Evolutionary conservation across 2,797 vertebrate genomes (phyloP).

Genomic region (Knipowitschia caucasica): DNA sequence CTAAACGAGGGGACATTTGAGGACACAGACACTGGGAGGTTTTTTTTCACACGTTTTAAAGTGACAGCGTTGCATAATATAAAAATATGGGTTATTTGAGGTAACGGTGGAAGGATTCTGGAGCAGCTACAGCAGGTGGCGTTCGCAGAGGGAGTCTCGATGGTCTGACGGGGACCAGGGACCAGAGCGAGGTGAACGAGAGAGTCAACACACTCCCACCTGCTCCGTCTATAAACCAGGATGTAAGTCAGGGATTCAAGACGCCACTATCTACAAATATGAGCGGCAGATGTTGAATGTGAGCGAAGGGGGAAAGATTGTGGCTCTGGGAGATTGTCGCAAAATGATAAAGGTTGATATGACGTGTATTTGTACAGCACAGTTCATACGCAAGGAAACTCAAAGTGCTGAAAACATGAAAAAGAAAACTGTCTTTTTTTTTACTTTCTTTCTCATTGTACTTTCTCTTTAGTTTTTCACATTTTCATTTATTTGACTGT

Average conservation of each 20-base stretch:
- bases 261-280: background rate
- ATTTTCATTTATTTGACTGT: too few relatives aligned
- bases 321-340: too few relatives aligned
- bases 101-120: background rate
- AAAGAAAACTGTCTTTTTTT: too few relatives aligned
- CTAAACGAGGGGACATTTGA: constrained; percentile 42
- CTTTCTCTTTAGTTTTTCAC: too few relatives aligned
- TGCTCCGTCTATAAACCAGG: background rate
- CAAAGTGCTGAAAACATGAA: too few relatives aligned
- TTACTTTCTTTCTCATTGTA: too few relatives aligned
- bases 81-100: background rate
- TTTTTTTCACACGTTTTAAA: constrained; percentile 23
- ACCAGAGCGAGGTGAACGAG: constrained; percentile 2
- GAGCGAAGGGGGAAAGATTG: background rate
- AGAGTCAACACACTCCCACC: background rate
- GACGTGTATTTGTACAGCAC: background rate
- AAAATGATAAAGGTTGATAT: background rate
- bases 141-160: background rate
- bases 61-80: background rate
- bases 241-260: background rate
- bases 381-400: too few relatives aligned
- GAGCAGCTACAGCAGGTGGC: background rate
- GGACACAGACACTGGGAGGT: constrained; percentile 27
- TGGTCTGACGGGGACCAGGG: background rate
- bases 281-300: background rate